These are phyloP conservation scores for Tenebrosternarchus preto DNA, from an alignment of 2,113 vertebrate genomes.

Conservation along the genomic window DNA sequence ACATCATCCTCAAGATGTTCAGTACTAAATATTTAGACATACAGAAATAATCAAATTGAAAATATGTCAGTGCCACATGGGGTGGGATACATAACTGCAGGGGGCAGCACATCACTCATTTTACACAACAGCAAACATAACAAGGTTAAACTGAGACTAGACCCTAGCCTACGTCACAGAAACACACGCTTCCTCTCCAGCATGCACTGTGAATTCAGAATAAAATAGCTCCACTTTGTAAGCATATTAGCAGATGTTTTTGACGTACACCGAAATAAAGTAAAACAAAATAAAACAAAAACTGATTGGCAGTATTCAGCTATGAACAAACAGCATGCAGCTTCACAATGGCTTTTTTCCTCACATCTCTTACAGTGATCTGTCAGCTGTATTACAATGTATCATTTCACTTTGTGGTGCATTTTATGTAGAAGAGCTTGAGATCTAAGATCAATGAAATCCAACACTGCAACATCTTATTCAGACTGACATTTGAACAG, in stretches of 20 bases:
- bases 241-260: too few relatives aligned
- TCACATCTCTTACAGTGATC: neutral
- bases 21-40: neutral
- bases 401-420: neutral
- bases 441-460: slow-evolving; percentile 65
- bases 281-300: too few relatives aligned
- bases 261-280: too few relatives aligned
- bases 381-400: neutral
- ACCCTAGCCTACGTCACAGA: neutral
- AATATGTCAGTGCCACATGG: neutral
- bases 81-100: slow-evolving; percentile 61
- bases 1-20: neutral
- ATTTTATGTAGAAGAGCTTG: slow-evolving; percentile 33
- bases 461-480: slow-evolving; percentile 72
- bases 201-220: neutral
- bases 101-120: slow-evolving; percentile 70
- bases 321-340: neutral
- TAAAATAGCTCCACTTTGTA: neutral
- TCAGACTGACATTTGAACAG: slow-evolving; percentile 67
- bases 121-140: neutral
- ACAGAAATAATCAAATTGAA: neutral
- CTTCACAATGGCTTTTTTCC: neutral
- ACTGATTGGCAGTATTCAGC: too few relatives aligned
- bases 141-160: too few relatives aligned
- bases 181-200: neutral